These are phyloP conservation scores for Cremastobaeus sp. DNA, from an alignment of 2,888 invertebrate species.

Conservation along the genomic window DNA sequence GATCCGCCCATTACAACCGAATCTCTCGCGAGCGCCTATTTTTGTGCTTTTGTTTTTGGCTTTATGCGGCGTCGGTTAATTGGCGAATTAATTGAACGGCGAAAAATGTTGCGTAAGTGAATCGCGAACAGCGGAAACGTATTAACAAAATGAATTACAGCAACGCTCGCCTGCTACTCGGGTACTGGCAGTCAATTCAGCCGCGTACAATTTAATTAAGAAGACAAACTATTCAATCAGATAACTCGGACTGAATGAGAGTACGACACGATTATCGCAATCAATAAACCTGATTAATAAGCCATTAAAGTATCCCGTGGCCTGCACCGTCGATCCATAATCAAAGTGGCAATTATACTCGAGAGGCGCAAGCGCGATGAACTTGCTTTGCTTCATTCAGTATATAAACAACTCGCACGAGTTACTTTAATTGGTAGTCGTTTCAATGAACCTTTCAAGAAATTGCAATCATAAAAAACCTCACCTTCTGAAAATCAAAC, in stretches of 20 bases:
- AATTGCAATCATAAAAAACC: too few species aligned
- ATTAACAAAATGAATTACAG: constrained; percentile 24
- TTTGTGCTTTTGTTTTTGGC: too few species aligned
- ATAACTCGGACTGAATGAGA: constrained; percentile 28
- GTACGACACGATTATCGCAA: constrained; percentile 37
- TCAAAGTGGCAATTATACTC: constrained; percentile 18
- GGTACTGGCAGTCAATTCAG: constrained; percentile 5
- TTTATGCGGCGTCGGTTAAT: too few species aligned
- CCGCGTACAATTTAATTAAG: constrained; percentile 32
- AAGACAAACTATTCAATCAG: constrained; percentile 20
- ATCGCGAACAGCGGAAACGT: too few species aligned
- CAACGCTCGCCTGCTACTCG: too few species aligned
- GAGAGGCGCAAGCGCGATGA: not conserved
- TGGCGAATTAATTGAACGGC: too few species aligned
- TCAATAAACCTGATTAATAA: constrained; percentile 43
- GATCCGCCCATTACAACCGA: too few species aligned
- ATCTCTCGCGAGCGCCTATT: too few species aligned
- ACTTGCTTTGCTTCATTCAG: constrained; percentile 10
- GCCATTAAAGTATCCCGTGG: constrained; percentile 28
- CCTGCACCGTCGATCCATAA: constrained; percentile 13
- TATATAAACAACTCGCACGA: constrained; percentile 31
- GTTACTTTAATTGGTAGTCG: constrained; percentile 10
- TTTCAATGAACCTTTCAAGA: constrained; percentile 18
- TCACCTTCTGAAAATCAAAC: too few species aligned
- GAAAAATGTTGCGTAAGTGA: too few species aligned